These are phyloP conservation scores for Enoplolaimus lenunculus DNA, from an alignment of 2,888 invertebrate genomes.

Conservation along the genomic window DNA sequence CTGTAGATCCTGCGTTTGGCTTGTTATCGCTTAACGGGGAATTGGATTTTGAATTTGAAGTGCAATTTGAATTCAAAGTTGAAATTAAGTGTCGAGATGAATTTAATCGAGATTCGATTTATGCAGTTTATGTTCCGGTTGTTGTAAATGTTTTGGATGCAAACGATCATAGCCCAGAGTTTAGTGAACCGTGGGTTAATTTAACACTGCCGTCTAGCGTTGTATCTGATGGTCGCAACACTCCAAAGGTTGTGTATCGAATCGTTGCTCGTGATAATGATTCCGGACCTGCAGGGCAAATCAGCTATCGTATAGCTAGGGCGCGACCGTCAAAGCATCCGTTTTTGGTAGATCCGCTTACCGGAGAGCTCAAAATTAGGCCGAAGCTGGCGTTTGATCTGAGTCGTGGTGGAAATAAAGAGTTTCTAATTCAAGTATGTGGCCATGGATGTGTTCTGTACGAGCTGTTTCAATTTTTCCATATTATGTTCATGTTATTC, in stretches of 20 bases:
- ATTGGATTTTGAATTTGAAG: no score
- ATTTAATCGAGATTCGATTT: no score
- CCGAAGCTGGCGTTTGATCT: not conserved
- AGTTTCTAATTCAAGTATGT: not conserved
- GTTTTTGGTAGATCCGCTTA: slow-evolving; percentile 87
- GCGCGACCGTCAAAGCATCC: slow-evolving; percentile 47
- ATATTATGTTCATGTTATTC: no score
- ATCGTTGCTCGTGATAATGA: slow-evolving; percentile 74
- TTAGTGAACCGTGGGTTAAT: slow-evolving; percentile 44
- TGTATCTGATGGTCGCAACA: no score
- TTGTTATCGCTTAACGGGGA: no score
- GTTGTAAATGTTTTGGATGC: slow-evolving; percentile 48
- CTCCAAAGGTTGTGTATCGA: slow-evolving; percentile 53
- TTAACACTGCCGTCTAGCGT: not conserved
- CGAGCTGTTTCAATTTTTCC: no score
- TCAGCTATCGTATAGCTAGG: slow-evolving; percentile 66
- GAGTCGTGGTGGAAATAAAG: not conserved
- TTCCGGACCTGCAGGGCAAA: slow-evolving; percentile 81
- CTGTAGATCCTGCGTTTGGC: not conserved
- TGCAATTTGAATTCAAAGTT: no score
- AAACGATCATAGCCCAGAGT: slow-evolving; percentile 70
- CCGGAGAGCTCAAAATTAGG: slow-evolving; percentile 67
- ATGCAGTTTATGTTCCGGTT: not conserved
- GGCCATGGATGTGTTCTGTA: no score
- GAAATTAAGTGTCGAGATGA: no score